phyloP scores from a whole-genome alignment of 2,797 vertebrate species.

The Chaunax sp. region DNA sequence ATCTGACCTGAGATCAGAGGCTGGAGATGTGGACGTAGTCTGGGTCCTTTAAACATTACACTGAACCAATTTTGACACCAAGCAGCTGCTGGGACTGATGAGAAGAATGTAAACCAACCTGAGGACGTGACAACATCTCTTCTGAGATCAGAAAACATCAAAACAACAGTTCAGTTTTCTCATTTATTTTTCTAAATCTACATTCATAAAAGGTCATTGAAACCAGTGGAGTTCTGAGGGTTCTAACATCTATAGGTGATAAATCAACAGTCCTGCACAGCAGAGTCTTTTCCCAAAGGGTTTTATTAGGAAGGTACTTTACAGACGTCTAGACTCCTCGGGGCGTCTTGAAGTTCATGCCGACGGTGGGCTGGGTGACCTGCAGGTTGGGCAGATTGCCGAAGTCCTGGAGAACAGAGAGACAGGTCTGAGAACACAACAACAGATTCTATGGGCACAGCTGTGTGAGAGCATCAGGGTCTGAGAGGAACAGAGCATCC shows the following conservation, averaged over 20 bases:
- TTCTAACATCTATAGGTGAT: no score
- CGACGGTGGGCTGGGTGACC: slow-evolving; percentile 95
- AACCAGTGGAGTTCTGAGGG: no score
- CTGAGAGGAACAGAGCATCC: slow-evolving; percentile 71
- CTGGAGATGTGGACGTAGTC: no score
- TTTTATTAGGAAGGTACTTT: slow-evolving; percentile 85
- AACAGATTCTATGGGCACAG: neutral
- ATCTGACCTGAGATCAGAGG: no score
- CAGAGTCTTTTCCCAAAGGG: slow-evolving; percentile 45
- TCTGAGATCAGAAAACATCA: no score
- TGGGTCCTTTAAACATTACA: no score
- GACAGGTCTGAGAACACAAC: neutral
- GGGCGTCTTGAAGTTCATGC: slow-evolving; percentile 98
- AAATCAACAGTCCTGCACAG: slow-evolving; percentile 46
- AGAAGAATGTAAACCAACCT: no score
- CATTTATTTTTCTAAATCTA: no score
- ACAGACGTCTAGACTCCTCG: slow-evolving; percentile 88
- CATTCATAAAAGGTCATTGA: no score
- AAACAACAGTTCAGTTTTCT: neutral
- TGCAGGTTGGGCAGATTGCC: slow-evolving; percentile 95
- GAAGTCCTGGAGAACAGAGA: slow-evolving; percentile 87
- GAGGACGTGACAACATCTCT: no score
- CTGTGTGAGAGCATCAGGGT: slow-evolving; percentile 80
- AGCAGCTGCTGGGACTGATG: no score
- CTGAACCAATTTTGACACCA: no score